phyloP scores from a whole-genome alignment of 1,140 invertebrate species.

The Bicyclus anynana region DNA sequence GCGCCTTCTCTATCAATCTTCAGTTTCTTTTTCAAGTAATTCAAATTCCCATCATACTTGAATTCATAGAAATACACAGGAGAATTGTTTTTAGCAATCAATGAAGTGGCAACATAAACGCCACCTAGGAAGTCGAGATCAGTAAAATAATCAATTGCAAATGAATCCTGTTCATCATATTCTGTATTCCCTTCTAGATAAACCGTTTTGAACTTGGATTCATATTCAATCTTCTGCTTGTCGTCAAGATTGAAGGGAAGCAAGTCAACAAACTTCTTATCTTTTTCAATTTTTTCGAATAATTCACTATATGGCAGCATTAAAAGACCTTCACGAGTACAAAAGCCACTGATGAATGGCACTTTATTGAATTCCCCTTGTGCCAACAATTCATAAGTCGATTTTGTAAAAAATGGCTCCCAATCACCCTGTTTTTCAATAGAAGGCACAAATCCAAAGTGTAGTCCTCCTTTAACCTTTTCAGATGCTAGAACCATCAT shows the following conservation, averaged over 20 bases:
- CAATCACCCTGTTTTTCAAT: constrained; percentile 57
- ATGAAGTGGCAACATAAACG: constrained; percentile 42
- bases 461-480: constrained; percentile 40
- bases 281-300: constrained; percentile 42
- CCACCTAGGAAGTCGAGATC: constrained; percentile 67
- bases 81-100: constrained; percentile 52
- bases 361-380: constrained; percentile 61
- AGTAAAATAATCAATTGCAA: constrained; percentile 60
- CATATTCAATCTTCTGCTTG: constrained; percentile 39
- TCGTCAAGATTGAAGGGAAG: constrained; percentile 48
- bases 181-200: constrained; percentile 52
- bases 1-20: constrained; percentile 51
- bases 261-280: constrained; percentile 48
- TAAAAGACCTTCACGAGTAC: constrained; percentile 59
- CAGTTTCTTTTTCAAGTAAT: constrained; percentile 55
- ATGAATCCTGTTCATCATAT: constrained; percentile 47
- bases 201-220: constrained; percentile 46
- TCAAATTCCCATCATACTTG: constrained; percentile 61
- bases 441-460: constrained; percentile 67
- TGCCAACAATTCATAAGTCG: constrained; percentile 48
- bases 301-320: constrained; percentile 27
- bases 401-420: constrained; percentile 60
- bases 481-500: constrained; percentile 34
- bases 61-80: constrained; percentile 70
- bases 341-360: constrained; percentile 62